phyloP scores from a whole-genome alignment of 1,140 invertebrate genomes.

The Pseudobourletiella spinata region DNA sequence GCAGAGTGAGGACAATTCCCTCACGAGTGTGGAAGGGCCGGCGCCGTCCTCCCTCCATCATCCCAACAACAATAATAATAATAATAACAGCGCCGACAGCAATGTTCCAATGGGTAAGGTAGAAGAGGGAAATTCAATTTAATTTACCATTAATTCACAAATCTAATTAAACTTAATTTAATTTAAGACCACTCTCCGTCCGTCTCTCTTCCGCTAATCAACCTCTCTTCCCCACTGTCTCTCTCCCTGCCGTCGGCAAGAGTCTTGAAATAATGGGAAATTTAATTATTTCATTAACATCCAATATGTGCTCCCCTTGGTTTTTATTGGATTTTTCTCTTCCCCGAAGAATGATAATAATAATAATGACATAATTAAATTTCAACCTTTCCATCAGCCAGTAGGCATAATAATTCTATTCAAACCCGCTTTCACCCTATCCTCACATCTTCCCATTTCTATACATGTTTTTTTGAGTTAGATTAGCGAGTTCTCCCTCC shows the following conservation, averaged over 20 bases:
- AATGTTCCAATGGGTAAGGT: neutral
- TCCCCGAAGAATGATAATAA: neutral
- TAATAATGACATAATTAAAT: neutral
- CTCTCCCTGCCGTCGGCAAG: neutral
- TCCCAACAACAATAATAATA: neutral
- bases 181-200: neutral
- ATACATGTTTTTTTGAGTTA: no score
- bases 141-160: constrained; percentile 9
- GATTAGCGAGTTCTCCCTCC: no score
- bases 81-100: neutral
- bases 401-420: neutral
- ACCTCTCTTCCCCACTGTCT: neutral
- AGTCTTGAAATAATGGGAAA: neutral
- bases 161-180: constrained; percentile 15
- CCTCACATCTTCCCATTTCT: neutral
- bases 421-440: neutral
- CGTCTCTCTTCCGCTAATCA: neutral
- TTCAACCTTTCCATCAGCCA: no score
- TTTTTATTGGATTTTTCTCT: neutral
- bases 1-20: no score
- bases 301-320: neutral
- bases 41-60: neutral
- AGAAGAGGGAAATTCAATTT: constrained; percentile 13
- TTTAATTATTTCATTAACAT: constrained; percentile 8
- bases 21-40: neutral